Evolutionary conservation across 2,888 invertebrate genomes (phyloP).

Genomic region (Pristionchus exspectatus): DNA sequence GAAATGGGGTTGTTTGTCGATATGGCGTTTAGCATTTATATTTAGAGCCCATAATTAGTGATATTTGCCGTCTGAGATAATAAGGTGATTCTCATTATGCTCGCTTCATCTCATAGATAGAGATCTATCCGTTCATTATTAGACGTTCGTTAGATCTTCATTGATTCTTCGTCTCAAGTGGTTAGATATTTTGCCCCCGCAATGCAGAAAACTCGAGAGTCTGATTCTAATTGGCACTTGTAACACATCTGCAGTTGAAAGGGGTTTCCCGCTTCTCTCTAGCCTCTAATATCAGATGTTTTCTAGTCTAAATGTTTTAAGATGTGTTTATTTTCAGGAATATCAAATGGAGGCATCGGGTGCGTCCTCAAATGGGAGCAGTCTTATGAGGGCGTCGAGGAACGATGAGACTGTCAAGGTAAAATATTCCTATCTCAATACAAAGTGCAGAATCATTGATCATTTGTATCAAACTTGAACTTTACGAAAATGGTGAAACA

Average conservation of each 20-base stretch:
- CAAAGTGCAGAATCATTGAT: background rate
- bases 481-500: background rate
- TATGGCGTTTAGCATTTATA: background rate
- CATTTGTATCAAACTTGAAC: background rate
- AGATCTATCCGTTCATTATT: background rate
- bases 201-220: background rate
- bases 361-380: conserved; percentile 11
- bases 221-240: conserved; percentile 14
- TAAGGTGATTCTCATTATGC: conserved; percentile 6
- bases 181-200: background rate
- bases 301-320: background rate
- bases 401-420: conserved; percentile 35
- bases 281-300: background rate
- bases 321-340: background rate
- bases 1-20: background rate
- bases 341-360: conserved; percentile 20
- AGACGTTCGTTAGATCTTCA: background rate
- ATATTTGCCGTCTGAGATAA: background rate
- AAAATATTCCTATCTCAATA: background rate
- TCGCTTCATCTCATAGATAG: background rate
- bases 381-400: conserved; percentile 9
- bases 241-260: background rate
- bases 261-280: background rate
- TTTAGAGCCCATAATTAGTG: conserved; percentile 7
- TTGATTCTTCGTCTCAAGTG: background rate